Conservation (phyloP, 2,797 vertebrate genomes). For the Crenuchus spilurus region DNA sequence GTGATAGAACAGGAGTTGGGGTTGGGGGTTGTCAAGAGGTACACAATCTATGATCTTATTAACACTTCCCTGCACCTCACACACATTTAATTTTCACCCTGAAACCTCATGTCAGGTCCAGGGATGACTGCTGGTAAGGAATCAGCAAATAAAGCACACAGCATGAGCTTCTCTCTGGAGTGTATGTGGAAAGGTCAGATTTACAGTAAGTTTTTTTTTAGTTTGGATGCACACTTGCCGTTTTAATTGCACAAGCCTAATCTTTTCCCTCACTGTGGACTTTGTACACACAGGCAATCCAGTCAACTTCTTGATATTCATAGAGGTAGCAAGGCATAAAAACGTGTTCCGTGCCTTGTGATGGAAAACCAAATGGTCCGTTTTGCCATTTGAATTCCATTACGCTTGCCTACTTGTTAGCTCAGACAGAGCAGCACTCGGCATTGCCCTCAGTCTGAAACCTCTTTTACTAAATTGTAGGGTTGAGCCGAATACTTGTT, state of each 20-base stretch:
- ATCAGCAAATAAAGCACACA: background rate
- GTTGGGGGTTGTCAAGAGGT: background rate
- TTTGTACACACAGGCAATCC: constrained; percentile 62
- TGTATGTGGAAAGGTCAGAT: background rate
- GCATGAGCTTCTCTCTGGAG: background rate
- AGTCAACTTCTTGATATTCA: constrained; percentile 63
- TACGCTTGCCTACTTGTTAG: constrained; percentile 37
- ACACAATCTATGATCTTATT: background rate
- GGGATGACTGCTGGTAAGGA: background rate
- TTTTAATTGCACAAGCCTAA: constrained; percentile 6
- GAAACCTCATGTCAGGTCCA: background rate
- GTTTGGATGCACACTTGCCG: background rate
- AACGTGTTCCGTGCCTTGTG: constrained; percentile 64
- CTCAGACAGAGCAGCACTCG: background rate
- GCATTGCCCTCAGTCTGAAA: background rate
- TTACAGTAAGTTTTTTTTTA: background rate
- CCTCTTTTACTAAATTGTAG: background rate
- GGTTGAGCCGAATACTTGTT: no score
- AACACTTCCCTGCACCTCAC: background rate
- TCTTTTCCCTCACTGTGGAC: background rate
- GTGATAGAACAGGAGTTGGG: background rate
- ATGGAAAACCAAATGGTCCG: constrained; percentile 66
- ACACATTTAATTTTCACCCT: constrained; percentile 9
- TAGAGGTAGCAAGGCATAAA: constrained; percentile 58
- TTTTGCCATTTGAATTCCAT: constrained; percentile 64